Conservation (phyloP, 2,797 vertebrate genomes). For the Rhinogobio ventralis region DNA sequence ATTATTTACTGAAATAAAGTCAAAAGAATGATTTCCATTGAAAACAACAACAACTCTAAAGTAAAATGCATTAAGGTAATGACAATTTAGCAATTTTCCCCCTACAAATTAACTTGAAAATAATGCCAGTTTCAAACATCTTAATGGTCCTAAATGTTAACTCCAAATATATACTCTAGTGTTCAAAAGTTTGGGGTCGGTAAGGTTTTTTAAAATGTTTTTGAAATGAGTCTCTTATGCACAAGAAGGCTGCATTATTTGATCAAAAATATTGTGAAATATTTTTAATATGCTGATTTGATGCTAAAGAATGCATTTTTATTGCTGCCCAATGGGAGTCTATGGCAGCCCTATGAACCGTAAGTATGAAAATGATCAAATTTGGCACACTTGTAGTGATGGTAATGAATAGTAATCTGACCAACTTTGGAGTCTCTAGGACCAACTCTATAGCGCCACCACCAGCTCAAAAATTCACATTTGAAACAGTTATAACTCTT, state of each 20-base stretch:
- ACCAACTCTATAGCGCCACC: not conserved
- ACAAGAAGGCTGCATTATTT: not conserved
- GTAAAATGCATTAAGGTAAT: not conserved
- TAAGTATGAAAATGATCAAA: not conserved
- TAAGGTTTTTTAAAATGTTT: not conserved
- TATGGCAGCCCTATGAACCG: not conserved
- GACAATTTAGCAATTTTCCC: no score
- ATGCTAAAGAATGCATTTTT: not conserved
- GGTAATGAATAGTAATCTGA: not conserved
- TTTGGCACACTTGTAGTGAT: not conserved
- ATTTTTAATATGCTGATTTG: not conserved
- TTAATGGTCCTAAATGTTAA: not conserved
- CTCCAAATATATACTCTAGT: not conserved
- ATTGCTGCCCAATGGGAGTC: no score
- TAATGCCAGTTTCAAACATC: not conserved
- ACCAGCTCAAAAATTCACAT: not conserved
- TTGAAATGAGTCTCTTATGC: no score
- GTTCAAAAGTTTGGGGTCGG: not conserved
- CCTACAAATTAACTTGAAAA: not conserved
- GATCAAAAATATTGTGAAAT: not conserved
- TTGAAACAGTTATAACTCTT: not conserved
- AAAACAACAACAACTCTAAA: no score
- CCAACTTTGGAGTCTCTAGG: not conserved
- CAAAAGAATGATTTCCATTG: not conserved
- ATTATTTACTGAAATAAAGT: not conserved